Conservation (phyloP, 2,797 vertebrate genomes). For the Sandelia bainsii region DNA sequence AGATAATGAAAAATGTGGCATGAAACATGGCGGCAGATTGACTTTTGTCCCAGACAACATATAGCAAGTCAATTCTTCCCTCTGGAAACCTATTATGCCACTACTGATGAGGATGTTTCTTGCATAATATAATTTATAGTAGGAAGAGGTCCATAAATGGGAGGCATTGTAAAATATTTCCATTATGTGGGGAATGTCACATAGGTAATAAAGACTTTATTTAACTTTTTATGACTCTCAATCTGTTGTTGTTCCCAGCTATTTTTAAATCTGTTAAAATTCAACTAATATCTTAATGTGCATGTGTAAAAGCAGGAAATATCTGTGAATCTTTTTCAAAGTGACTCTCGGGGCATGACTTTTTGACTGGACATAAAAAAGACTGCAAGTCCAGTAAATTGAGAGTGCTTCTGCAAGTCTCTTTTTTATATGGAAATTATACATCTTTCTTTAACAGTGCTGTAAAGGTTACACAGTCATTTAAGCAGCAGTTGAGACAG, state of each 20-base stretch:
- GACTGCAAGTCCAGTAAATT: conserved; percentile 65
- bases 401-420: conserved; percentile 67
- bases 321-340: conserved; percentile 61
- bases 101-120: conserved; percentile 88
- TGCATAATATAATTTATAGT: conserved; percentile 90
- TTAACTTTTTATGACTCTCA: conserved; percentile 81
- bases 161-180: conserved; percentile 85
- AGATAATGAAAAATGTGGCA: conserved; percentile 94
- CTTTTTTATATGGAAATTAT: conserved; percentile 78
- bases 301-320: conserved; percentile 52
- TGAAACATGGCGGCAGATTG: conserved; percentile 95
- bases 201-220: conserved; percentile 83
- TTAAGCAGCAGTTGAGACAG: conserved; percentile 86
- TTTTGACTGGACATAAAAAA: conserved; percentile 73
- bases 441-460: conserved; percentile 83
- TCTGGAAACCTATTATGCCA: conserved; percentile 89
- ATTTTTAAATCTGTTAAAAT: conserved; percentile 79
- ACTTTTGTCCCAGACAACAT: conserved; percentile 94
- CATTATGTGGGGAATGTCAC: conserved; percentile 83
- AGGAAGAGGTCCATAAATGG: conserved; percentile 82
- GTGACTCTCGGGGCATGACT: conserved; percentile 65
- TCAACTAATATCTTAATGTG: conserved; percentile 65
- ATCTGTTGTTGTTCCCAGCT: conserved; percentile 85
- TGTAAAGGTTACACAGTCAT: conserved; percentile 88
- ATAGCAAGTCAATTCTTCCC: conserved; percentile 89